Evolutionary conservation across 35 echinoderm and acorn worm genomes (phyloP), one percentile per base, ranked within the genome.

Genomic region (Eucidaris tribuloides): DNA sequence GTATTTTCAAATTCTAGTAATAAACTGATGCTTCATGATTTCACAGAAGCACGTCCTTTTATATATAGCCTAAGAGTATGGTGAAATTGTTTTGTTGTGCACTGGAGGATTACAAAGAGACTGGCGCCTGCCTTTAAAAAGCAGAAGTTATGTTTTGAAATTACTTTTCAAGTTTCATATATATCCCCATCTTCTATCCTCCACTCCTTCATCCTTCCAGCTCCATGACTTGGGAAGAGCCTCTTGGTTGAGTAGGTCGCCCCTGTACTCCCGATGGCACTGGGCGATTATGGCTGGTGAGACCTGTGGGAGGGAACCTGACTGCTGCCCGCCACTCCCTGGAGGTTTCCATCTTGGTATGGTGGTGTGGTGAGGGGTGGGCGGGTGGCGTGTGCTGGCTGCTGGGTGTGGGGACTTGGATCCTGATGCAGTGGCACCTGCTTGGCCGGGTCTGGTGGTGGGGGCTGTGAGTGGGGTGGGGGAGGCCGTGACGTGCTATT

Each of bases 241-340:
- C 39, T 48, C 41, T 38, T 36, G 52, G 27, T 80, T 88, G 33
- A 80, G 43, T n/a, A 15, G 6, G 43, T 88, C 76, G 2, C 85
- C 85, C 27, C n/a, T n/a, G n/a, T 80, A 45, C 20, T 77, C 81
- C 19, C 85, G 56, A 7, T 77, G 59, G 15, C 80, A 28, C 59
- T 88, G 74, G 42, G 85, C 85, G 52, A 13, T 84, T 23, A 33
- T 84, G 82, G 22, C 82, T 65, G 42, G 60, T 84, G 31, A 65
- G 82, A 35, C 68, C 41, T 9, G 9, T 9, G 9, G 48, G n/a
- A 9, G n/a, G 48, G 48, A 9, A 52, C n/a, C n/a, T 9, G 48
- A 52, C 48, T 52, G 48, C n/a, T 52, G 9, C 9, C 48, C 48
- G 9, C 9, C 48, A 11, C 9, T 52, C 48, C 9, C n/a, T n/a